These are phyloP conservation scores for Sminthurides bifidus DNA, from an alignment of 1,140 invertebrate species.

Conservation along the genomic window DNA sequence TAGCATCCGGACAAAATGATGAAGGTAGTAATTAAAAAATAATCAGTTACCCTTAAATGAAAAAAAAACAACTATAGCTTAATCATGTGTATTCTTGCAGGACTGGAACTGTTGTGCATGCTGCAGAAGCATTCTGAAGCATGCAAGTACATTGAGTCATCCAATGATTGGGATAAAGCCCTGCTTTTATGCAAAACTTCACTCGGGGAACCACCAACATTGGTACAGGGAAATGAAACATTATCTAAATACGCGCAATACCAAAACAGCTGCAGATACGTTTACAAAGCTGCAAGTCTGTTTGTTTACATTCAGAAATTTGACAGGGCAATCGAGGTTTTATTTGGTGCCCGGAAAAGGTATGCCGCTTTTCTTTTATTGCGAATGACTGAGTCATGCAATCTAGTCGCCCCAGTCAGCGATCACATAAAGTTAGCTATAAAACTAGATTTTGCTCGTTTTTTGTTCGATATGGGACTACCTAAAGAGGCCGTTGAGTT, in stretches of 20 bases:
- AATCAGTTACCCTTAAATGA: background rate
- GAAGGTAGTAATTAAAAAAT: slow-evolving; percentile 10
- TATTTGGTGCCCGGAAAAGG: slow-evolving; percentile 20
- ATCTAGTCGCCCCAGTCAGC: slow-evolving; percentile 11
- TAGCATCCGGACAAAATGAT: slow-evolving; percentile 25
- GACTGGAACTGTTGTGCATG: slow-evolving; percentile 26
- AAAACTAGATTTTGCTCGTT: slow-evolving; percentile 28
- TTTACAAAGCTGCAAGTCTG: slow-evolving; percentile 20
- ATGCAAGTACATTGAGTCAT: slow-evolving; percentile 28
- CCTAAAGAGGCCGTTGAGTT: slow-evolving; percentile 21
- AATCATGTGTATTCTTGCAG: slow-evolving; percentile 8
- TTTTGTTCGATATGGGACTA: slow-evolving; percentile 26
- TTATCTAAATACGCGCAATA: slow-evolving; percentile 28
- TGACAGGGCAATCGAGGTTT: slow-evolving; percentile 25
- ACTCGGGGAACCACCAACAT: slow-evolving; percentile 6
- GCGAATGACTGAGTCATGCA: slow-evolving; percentile 15
- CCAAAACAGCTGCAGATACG: slow-evolving; percentile 16
- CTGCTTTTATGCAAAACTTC: slow-evolving; percentile 27
- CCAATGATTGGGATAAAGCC: slow-evolving; percentile 29
- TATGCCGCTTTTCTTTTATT: slow-evolving; percentile 25
- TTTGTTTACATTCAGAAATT: slow-evolving; percentile 26
- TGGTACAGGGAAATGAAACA: slow-evolving; percentile 8
- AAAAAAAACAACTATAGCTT: background rate
- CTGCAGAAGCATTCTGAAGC: slow-evolving; percentile 27
- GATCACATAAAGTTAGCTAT: slow-evolving; percentile 28